Evolutionary conservation across 2,888 invertebrate species (phyloP).

Genomic region (Sabatieria punctata): DNA sequence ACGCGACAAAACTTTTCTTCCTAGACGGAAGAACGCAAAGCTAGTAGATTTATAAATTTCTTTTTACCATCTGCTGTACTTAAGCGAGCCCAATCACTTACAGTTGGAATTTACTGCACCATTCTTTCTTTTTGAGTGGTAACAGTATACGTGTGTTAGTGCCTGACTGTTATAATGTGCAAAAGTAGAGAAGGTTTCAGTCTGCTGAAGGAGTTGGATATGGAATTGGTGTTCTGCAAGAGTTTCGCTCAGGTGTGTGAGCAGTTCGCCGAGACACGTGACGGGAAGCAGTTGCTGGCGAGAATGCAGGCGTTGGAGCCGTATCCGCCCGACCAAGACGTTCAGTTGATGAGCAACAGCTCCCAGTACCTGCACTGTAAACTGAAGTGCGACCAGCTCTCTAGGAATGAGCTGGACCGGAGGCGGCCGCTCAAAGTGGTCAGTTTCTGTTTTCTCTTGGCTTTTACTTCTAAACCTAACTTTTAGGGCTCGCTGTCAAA

Average conservation of each 20-base stretch:
- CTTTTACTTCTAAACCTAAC: neutral
- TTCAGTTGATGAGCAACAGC: conserved; percentile 8
- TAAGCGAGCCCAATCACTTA: too few relatives aligned
- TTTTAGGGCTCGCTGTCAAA: conserved; percentile 25
- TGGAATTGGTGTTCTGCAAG: conserved; percentile 23
- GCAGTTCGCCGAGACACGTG: conserved; percentile 1
- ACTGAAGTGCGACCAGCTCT: too few relatives aligned
- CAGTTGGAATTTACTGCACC: neutral
- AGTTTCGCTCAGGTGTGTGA: conserved; percentile 21
- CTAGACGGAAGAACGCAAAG: too few relatives aligned
- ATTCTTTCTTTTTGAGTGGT: too few relatives aligned
- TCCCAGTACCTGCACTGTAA: too few relatives aligned
- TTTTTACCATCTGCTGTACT: too few relatives aligned
- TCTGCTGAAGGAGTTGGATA: conserved; percentile 16
- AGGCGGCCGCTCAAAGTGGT: neutral
- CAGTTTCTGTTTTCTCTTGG: neutral
- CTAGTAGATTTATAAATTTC: too few relatives aligned
- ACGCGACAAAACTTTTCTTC: too few relatives aligned
- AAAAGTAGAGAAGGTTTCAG: conserved; percentile 5
- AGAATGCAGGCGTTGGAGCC: conserved; percentile 24
- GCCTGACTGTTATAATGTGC: neutral
- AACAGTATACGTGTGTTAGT: too few relatives aligned
- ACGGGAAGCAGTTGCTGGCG: conserved; percentile 12
- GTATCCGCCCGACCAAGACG: conserved; percentile 14
- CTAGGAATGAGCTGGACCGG: too few relatives aligned